These are phyloP conservation scores for Yasuhikotakia modesta DNA, from an alignment of 2,797 vertebrate species.

Conservation along the genomic window DNA sequence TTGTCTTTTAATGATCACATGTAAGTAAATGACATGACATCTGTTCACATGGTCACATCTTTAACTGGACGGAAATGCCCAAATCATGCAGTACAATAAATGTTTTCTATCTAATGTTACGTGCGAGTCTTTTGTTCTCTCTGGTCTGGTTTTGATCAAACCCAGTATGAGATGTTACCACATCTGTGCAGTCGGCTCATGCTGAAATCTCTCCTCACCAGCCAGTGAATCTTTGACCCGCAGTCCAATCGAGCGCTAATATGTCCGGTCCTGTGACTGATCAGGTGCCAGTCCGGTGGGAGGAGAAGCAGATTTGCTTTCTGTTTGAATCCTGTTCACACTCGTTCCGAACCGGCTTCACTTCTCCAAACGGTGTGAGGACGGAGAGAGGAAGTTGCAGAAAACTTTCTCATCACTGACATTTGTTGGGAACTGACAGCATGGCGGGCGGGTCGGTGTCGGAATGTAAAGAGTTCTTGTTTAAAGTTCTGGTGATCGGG, in stretches of 20 bases:
- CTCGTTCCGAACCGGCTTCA: not conserved
- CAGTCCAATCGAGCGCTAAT: conserved; percentile 27
- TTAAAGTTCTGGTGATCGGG: conserved; percentile 92
- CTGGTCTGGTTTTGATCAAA: not conserved
- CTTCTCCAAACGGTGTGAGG: conserved; percentile 30
- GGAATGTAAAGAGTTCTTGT: conserved; percentile 71
- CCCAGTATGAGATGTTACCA: not conserved
- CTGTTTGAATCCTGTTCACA: conserved; percentile 43
- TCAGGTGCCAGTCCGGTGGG: conserved; percentile 66
- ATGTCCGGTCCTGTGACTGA: conserved; percentile 83
- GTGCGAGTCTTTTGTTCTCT: not conserved
- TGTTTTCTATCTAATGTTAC: conserved; percentile 48
- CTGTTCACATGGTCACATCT: conserved; percentile 75
- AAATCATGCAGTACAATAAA: conserved; percentile 92
- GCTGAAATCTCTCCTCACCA: conserved; percentile 1
- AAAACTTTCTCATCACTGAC: conserved; percentile 44
- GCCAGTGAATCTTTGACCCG: too few relatives aligned
- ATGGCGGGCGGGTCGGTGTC: conserved; percentile 78
- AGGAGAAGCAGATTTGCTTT: conserved; percentile 54
- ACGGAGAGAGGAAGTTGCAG: conserved; percentile 35
- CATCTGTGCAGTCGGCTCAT: too few relatives aligned
- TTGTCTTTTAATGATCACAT: too few relatives aligned
- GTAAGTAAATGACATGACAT: conserved; percentile 57
- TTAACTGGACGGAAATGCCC: conserved; percentile 79
- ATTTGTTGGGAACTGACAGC: conserved; percentile 44